phyloP scores from a whole-genome alignment of 1,140 invertebrate species.

The Leptinotarsa defecta region DNA sequence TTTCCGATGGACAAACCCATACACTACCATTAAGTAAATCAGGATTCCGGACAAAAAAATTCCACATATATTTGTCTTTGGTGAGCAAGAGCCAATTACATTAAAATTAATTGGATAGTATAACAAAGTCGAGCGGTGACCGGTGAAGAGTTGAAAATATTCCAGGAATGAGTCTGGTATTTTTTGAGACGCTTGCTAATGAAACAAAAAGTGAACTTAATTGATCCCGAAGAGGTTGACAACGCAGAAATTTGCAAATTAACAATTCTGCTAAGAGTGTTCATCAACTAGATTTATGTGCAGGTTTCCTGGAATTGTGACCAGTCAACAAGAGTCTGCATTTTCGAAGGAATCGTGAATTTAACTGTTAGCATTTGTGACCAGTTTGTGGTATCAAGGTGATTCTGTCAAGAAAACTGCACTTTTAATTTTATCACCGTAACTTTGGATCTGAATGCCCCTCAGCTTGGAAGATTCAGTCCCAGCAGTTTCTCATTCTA shows the following conservation, averaged over 20 bases:
- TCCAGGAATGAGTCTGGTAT: conserved; percentile 34
- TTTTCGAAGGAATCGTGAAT: background rate
- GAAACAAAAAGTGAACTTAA: conserved; percentile 32
- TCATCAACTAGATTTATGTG: background rate
- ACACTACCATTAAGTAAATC: background rate
- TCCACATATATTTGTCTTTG: conserved; percentile 30
- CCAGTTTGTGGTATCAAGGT: no score
- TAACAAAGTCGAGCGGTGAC: conserved; percentile 34
- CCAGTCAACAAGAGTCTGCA: background rate
- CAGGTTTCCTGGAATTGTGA: background rate
- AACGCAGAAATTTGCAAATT: conserved; percentile 34
- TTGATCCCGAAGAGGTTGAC: conserved; percentile 20
- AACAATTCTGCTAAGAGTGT: conserved; percentile 11
- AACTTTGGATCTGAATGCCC: no score
- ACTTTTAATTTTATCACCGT: no score
- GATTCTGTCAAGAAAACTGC: no score
- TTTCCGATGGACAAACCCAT: background rate
- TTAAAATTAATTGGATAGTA: conserved; percentile 38
- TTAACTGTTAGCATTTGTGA: background rate
- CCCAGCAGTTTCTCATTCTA: no score
- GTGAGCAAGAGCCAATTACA: conserved; percentile 34
- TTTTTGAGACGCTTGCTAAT: conserved; percentile 29
- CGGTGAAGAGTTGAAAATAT: conserved; percentile 25
- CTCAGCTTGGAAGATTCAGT: no score
- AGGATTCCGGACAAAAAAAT: conserved; percentile 26